Base-by-base conservation (phyloP, 1,140 invertebrate species). In the Protaetia brevitarsis region DNA sequence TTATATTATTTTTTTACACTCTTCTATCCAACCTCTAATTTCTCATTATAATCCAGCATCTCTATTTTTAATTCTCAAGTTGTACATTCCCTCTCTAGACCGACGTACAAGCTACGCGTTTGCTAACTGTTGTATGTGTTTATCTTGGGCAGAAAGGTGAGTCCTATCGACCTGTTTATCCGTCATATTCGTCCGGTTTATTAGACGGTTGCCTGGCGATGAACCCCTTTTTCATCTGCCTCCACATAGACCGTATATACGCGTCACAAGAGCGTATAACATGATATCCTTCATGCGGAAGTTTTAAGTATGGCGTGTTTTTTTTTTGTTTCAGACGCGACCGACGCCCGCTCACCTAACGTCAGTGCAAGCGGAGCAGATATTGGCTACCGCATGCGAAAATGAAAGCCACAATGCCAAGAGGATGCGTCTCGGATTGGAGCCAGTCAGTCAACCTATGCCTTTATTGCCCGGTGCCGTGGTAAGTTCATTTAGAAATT, bases 351-450 rank as follows among this genome's bases (percentile, higher is more conserved):
- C 95, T 31, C 95, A 98, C 82, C 85, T 98, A 74, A 97, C 95
- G 31, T 97, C 94, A 66, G 94, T 95, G 61, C 93, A 96, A 79
- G 96, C 96, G 6, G 96, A 98, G 78, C 93, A 96, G 80, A 94
- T 97, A 74, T 83, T 98, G 76, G 94, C 95, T 68, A 90, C 91
- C 72, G 96, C 96, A 45, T 97, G 95, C 79, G 95, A 97, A 82
- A 97, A 97, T 79, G 96, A 97, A 81, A 94, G 92, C 78, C 90
- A 96, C 78, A 97, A 97, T 80, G 95, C 95, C 27, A 97, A 97
- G 81, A 86, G 95, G 73, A 97, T 97, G 94, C 86, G 95, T 68
- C 86, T 97, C 73, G 96, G 96, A 63, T 82, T 97, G 70, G 95
- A 97, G 78, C 96, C 95, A 36, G 90, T 97, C 78, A 90, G 93